Percentiles rank a stretch among this genome's conserved stretches.
These are phyloP conservation scores for Apotomis turbidana DNA, from an alignment of 2,888 invertebrate species.

Conservation along the genomic window DNA sequence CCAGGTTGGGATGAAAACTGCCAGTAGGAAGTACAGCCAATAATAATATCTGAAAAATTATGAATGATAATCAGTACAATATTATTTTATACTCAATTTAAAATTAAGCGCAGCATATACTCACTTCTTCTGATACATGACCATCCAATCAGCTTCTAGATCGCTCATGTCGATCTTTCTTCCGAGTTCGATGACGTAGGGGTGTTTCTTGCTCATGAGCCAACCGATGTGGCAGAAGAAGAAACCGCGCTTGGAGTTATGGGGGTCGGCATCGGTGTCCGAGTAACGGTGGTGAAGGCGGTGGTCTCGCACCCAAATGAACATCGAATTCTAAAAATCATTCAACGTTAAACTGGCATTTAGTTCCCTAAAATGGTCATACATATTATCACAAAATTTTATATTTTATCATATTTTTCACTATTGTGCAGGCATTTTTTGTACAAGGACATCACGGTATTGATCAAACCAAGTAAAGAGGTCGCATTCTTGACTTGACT, in stretches of 20 bases:
- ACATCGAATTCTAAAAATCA: slow-evolving; percentile 83
- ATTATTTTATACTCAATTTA: too few species aligned
- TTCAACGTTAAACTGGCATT: too few species aligned
- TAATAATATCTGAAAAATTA: slow-evolving; percentile 86
- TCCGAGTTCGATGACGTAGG: slow-evolving; percentile 85
- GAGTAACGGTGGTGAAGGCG: slow-evolving; percentile 88
- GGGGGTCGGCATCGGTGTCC: slow-evolving; percentile 86
- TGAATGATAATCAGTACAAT: too few species aligned
- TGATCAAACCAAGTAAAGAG: too few species aligned
- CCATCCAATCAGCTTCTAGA: slow-evolving; percentile 85
- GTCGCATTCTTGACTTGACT: too few species aligned
- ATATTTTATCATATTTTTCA: too few species aligned
- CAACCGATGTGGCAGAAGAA: slow-evolving; percentile 93
- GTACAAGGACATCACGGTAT: too few species aligned
- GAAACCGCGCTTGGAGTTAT: slow-evolving; percentile 88
- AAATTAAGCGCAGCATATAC: slow-evolving; percentile 26
- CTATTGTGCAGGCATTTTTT: too few species aligned
- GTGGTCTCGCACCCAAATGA: slow-evolving; percentile 88
- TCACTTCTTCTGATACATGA: slow-evolving; percentile 91
- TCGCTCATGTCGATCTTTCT: slow-evolving; percentile 87
- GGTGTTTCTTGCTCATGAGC: slow-evolving; percentile 89
- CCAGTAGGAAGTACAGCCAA: slow-evolving; percentile 82
- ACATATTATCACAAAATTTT: too few species aligned
- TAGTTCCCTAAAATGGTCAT: too few species aligned
- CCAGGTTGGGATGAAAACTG: slow-evolving; percentile 84